Conservation (phyloP, 2,888 invertebrate genomes). For the Idaea aversata region DNA sequence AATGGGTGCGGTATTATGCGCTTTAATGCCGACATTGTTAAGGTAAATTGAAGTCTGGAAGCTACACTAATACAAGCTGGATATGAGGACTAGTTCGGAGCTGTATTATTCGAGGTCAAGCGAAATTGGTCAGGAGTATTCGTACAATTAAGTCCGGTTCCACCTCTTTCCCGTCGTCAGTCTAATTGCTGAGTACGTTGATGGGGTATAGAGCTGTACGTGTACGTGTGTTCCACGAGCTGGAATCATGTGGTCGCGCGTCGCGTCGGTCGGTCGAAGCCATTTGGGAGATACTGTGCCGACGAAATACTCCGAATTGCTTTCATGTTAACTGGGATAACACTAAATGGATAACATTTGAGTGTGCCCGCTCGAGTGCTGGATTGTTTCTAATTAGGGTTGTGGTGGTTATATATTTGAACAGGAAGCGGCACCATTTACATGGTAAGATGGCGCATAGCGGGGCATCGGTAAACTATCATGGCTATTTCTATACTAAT, state of each 20-base stretch:
- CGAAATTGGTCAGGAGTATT: neutral
- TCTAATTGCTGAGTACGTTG: neutral
- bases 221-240: neutral
- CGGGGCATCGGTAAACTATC: neutral
- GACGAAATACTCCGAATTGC: neutral
- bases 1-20: neutral
- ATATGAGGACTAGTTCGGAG: neutral
- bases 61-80: neutral
- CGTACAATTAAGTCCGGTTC: neutral
- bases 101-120: neutral
- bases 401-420: neutral
- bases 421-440: too few relatives aligned
- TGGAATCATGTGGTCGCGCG: neutral
- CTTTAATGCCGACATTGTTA: neutral
- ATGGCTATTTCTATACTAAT: too few relatives aligned
- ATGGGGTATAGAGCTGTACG: neutral
- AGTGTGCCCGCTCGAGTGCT: neutral
- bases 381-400: neutral
- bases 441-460: neutral
- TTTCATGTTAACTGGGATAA: neutral
- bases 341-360: neutral
- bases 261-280: neutral
- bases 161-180: neutral
- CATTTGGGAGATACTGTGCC: neutral
- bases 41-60: constrained; percentile 1